Conservation (phyloP, 92 coral and sea anemone genomes). For the Montipora capitata region DNA sequence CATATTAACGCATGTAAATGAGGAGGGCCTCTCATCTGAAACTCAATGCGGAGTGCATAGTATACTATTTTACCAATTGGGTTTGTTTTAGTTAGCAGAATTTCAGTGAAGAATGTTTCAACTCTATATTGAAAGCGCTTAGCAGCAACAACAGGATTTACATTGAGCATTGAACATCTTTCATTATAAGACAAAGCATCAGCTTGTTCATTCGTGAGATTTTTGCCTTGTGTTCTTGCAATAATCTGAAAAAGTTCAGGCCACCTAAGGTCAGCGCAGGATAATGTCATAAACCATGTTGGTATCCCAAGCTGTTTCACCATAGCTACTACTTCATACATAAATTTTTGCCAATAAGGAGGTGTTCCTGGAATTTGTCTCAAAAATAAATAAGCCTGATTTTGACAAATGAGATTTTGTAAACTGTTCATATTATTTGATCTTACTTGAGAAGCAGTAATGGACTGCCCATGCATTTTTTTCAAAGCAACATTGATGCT, state of each 20-base stretch:
- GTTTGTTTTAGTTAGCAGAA: too few species aligned
- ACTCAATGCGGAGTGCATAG: slow-evolving; percentile 71
- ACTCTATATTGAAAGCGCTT: too few species aligned
- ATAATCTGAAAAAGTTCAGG: slow-evolving; percentile 69
- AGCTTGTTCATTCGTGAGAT: too few species aligned
- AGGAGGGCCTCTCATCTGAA: slow-evolving; percentile 63
- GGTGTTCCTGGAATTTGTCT: slow-evolving; percentile 63
- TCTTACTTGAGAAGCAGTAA: slow-evolving; percentile 76
- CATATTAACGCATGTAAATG: slow-evolving; percentile 66
- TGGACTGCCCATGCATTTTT: slow-evolving; percentile 69
- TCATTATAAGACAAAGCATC: too few species aligned
- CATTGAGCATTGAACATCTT: too few species aligned
- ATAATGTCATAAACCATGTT: slow-evolving; percentile 75
- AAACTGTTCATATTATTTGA: slow-evolving; percentile 34
- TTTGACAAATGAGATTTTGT: slow-evolving; percentile 57
- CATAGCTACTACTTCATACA: too few species aligned
- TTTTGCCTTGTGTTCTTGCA: too few species aligned
- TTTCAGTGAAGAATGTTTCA: too few species aligned
- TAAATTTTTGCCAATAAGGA: slow-evolving; percentile 3
- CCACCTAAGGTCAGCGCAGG: slow-evolving; percentile 74
- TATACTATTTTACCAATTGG: slow-evolving; percentile 74
- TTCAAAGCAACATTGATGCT: slow-evolving; percentile 8
- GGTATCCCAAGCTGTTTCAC: slow-evolving; percentile 1
- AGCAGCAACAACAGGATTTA: too few species aligned
- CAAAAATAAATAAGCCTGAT: slow-evolving; percentile 74